phyloP scores from a whole-genome alignment of 2,113 vertebrate genomes.

The Eudyptes chrysolophus region DNA sequence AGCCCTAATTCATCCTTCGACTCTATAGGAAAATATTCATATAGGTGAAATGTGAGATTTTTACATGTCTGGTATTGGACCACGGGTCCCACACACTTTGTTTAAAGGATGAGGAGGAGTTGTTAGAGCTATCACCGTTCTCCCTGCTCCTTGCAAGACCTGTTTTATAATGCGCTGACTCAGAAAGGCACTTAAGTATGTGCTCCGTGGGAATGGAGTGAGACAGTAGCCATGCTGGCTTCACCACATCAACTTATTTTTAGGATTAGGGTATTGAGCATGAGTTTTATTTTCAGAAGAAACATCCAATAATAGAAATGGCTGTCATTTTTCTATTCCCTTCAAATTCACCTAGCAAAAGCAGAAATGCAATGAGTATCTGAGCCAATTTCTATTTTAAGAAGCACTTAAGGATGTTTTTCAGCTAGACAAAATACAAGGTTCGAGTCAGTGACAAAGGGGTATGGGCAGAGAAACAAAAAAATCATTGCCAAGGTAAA shows the following conservation, averaged over 20 bases:
- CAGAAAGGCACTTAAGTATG: not conserved
- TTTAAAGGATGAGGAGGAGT: not conserved
- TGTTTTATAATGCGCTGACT: not conserved
- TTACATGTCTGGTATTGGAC: not conserved
- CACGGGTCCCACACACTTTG: not conserved
- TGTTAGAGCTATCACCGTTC: not conserved
- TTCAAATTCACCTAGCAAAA: slow-evolving; percentile 25
- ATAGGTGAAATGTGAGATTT: not conserved
- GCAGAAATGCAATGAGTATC: not conserved
- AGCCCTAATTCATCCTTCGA: not conserved
- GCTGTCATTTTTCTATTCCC: not conserved
- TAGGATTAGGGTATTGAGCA: not conserved
- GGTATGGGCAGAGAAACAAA: not conserved
- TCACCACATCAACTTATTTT: slow-evolving; percentile 26
- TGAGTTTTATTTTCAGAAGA: slow-evolving; percentile 39
- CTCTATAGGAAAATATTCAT: not conserved
- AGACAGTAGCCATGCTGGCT: slow-evolving; percentile 27
- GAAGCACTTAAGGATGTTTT: not conserved
- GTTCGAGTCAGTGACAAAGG: not conserved
- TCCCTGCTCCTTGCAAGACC: not conserved
- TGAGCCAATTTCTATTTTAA: slow-evolving; percentile 22
- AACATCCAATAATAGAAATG: slow-evolving; percentile 27
- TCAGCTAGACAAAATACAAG: not conserved
- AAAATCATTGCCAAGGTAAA: not conserved
- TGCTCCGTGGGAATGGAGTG: not conserved